These are phyloP conservation scores for Sweltsa coloradensis DNA, from an alignment of 1,140 invertebrate species.

Conservation along the genomic window DNA sequence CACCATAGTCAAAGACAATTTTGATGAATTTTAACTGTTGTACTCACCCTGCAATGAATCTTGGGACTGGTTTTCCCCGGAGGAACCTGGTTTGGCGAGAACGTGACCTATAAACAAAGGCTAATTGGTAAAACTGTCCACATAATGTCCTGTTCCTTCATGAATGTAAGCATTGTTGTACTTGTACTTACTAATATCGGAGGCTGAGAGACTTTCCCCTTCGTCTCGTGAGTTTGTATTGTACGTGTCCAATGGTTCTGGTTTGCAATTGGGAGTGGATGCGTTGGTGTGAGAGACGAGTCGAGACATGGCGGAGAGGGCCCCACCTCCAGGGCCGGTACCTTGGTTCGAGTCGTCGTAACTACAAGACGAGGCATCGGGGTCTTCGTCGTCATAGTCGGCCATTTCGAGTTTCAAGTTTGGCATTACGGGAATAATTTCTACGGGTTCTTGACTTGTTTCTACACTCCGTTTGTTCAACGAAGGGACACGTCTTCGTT, in stretches of 20 bases:
- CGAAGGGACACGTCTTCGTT: neutral
- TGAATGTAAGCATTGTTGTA: neutral
- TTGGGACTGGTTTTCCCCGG: slow-evolving; percentile 27
- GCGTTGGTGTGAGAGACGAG: neutral
- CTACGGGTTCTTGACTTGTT: slow-evolving; percentile 26
- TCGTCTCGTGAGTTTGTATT: slow-evolving; percentile 29
- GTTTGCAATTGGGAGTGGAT: neutral
- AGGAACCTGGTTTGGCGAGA: slow-evolving; percentile 34
- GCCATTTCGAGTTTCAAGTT: slow-evolving; percentile 36
- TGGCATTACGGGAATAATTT: slow-evolving; percentile 36
- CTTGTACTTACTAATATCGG: slow-evolving; percentile 7
- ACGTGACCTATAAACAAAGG: slow-evolving; percentile 27
- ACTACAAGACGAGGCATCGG: slow-evolving; percentile 5
- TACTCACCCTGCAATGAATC: slow-evolving; percentile 36
- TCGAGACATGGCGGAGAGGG: neutral
- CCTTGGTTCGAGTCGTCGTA: slow-evolving; percentile 3
- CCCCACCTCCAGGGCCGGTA: neutral
- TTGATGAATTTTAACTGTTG: too few species aligned
- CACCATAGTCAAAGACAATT: too few species aligned
- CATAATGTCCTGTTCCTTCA: neutral
- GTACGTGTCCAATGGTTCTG: slow-evolving; percentile 22
- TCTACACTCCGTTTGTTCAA: neutral
- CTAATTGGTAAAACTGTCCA: neutral
- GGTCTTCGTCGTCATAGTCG: slow-evolving; percentile 30
- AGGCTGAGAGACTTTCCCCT: slow-evolving; percentile 21